Percentiles rank a stretch among this genome's conserved stretches.
These are phyloP conservation scores for Cydia pomonella DNA, from an alignment of 1,140 invertebrate genomes.

Conservation along the genomic window DNA sequence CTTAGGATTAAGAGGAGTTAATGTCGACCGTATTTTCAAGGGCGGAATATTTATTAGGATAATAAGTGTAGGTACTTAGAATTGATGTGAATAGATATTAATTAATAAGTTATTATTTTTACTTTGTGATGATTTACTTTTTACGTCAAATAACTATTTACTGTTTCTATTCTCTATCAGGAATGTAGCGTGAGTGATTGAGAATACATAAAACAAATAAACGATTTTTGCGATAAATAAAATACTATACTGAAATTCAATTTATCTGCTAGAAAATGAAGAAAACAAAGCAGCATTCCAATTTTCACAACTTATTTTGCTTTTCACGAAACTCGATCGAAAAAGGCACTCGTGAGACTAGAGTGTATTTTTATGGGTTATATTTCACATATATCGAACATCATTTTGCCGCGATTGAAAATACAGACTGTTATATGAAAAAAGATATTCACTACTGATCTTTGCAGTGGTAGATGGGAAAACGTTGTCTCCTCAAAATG, in stretches of 20 bases:
- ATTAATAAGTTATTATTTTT: too few species aligned
- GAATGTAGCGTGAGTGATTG: too few species aligned
- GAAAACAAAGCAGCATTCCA: not conserved
- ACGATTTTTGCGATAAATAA: not conserved
- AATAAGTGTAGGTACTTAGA: not conserved
- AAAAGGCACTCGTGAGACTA: not conserved
- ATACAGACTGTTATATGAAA: slow-evolving; percentile 1
- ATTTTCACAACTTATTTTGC: slow-evolving; percentile 13
- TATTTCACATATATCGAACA: not conserved
- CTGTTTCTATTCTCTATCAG: too few species aligned
- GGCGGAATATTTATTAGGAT: slow-evolving; percentile 21
- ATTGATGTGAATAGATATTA: too few species aligned
- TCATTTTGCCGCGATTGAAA: slow-evolving; percentile 8
- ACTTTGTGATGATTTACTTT: too few species aligned
- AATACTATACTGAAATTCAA: not conserved
- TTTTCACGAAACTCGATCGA: not conserved
- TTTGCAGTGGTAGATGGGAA: not conserved
- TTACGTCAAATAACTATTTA: too few species aligned
- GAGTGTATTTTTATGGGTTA: slow-evolving; percentile 14
- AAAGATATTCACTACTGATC: not conserved
- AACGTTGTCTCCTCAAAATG: not conserved
- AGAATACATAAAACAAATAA: too few species aligned
- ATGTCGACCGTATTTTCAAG: slow-evolving; percentile 6
- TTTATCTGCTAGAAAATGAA: not conserved
- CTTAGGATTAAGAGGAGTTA: not conserved